Evolutionary conservation across 2,113 vertebrate genomes (phyloP).

Genomic region (Sitta europaea): DNA sequence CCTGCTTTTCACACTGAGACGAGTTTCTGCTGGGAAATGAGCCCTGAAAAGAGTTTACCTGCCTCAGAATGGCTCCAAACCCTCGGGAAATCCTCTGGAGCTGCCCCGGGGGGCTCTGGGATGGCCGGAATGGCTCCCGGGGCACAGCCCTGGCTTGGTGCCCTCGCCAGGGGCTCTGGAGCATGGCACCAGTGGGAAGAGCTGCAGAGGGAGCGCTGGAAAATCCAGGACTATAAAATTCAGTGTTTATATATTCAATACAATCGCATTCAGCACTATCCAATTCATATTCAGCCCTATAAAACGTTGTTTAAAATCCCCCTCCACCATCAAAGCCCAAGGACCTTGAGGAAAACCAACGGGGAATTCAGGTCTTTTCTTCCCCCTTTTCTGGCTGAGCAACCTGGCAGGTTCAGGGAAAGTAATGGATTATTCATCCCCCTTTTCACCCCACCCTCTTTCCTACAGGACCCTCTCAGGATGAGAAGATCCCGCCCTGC

Average conservation of each 20-base stretch:
- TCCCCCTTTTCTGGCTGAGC: not conserved
- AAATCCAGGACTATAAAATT: not conserved
- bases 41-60: constrained; percentile 41
- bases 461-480: not conserved
- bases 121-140: not conserved
- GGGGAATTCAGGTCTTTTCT: not conserved
- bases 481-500: accelerated
- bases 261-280: accelerated
- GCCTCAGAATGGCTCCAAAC: not conserved
- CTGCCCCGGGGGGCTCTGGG: not conserved
- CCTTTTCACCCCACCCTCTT: not conserved
- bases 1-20: not conserved
- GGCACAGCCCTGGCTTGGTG: not conserved
- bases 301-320: not conserved
- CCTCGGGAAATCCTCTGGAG: not conserved
- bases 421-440: not conserved
- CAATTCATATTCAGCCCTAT: not conserved
- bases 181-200: not conserved
- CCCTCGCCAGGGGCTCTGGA: not conserved
- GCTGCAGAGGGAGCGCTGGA: not conserved
- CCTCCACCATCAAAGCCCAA: accelerated
- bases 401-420: not conserved
- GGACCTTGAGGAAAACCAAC: accelerated
- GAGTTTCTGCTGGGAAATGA: constrained; percentile 30
- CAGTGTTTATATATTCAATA: not conserved